Evolutionary conservation across 2,113 vertebrate species (phyloP).

Genomic region (Pica pica): DNA sequence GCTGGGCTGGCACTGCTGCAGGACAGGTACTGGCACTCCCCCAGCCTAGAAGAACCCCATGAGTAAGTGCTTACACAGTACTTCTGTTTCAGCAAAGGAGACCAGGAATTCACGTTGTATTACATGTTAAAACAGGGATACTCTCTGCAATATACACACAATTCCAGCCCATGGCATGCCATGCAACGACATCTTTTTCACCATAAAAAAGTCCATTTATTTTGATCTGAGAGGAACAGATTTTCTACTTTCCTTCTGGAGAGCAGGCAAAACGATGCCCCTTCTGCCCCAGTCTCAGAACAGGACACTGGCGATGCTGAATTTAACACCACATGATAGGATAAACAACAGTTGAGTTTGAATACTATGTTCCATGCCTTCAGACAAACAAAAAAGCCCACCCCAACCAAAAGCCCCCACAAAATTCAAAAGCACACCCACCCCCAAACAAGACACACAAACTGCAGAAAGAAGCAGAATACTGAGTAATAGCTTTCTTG

Average conservation of each 20-base stretch:
- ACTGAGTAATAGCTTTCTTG: not conserved
- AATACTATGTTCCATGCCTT: not conserved
- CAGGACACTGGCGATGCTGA: not conserved
- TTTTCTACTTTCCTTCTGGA: not conserved
- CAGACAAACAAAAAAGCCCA: not conserved
- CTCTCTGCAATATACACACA: not conserved
- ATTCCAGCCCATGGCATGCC: not conserved
- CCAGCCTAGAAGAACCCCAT: accelerated
- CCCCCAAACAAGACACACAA: not conserved
- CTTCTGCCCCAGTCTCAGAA: not conserved
- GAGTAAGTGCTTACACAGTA: not conserved
- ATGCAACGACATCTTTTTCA: not conserved
- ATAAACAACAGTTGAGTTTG: not conserved
- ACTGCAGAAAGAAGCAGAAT: not conserved
- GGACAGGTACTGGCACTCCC: not conserved
- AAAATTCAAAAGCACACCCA: not conserved
- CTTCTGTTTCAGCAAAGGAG: not conserved
- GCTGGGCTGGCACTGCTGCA: not conserved
- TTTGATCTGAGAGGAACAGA: not conserved
- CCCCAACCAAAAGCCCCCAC: not conserved
- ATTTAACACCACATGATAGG: not conserved
- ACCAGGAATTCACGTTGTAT: not conserved
- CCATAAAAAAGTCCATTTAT: not conserved
- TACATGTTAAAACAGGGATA: not conserved
- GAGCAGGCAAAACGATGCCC: not conserved